Percentiles rank a stretch among this genome's conserved stretches.
Conservation (phyloP, 1,140 invertebrate genomes). For the Dendrolimus kikuchii region DNA sequence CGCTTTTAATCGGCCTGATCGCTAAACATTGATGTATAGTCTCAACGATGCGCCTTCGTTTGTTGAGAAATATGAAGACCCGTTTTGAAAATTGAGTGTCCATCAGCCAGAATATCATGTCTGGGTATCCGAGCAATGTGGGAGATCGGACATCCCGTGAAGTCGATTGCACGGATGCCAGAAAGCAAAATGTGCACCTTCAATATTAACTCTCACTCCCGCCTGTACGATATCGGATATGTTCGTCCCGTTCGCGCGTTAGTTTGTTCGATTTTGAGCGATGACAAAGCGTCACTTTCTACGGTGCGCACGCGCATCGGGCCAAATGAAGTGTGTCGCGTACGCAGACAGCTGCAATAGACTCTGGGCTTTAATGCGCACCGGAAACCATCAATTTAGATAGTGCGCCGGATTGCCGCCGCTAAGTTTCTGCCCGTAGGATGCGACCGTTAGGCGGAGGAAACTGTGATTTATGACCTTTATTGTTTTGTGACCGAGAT, state of each 20-base stretch:
- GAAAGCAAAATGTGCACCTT: slow-evolving; percentile 33
- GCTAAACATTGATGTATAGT: slow-evolving; percentile 13
- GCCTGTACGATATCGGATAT: slow-evolving; percentile 12
- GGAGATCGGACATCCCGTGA: slow-evolving; percentile 25
- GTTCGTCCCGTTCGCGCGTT: slow-evolving; percentile 27
- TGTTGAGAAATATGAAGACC: slow-evolving; percentile 12
- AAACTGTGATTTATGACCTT: slow-evolving; percentile 64
- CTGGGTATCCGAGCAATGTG: slow-evolving; percentile 19
- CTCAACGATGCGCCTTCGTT: slow-evolving; percentile 3
- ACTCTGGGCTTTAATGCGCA: slow-evolving; percentile 52
- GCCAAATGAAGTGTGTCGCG: slow-evolving; percentile 64
- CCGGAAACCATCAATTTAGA: slow-evolving; percentile 69
- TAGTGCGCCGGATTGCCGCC: slow-evolving; percentile 61
- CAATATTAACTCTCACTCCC: slow-evolving; percentile 20
- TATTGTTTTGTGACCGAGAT: slow-evolving; percentile 57
- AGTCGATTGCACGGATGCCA: slow-evolving; percentile 17
- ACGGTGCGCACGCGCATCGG: slow-evolving; percentile 48
- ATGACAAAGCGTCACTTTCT: slow-evolving; percentile 61
- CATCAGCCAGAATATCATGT: background rate
- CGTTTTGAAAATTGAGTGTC: slow-evolving; percentile 8
- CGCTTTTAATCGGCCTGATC: slow-evolving; percentile 12
- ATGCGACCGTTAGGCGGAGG: slow-evolving; percentile 59
- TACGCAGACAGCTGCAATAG: slow-evolving; percentile 55
- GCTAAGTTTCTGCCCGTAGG: slow-evolving; percentile 54
- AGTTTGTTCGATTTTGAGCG: slow-evolving; percentile 49